These are phyloP conservation scores for Melopsittacus undulatus DNA, from an alignment of 2,797 vertebrate genomes.

Conservation along the genomic window DNA sequence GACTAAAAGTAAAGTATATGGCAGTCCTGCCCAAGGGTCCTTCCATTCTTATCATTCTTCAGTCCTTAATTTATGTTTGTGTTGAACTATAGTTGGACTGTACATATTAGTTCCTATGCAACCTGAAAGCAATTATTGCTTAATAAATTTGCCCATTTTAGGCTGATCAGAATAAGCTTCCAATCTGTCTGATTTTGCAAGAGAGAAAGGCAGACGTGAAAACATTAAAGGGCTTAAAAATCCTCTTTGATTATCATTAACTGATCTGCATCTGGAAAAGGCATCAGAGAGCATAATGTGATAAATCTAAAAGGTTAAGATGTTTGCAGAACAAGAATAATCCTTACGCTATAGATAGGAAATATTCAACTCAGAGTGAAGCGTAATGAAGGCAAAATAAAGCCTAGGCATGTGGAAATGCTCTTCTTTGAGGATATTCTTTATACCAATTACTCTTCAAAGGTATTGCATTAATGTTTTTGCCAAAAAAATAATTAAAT, in stretches of 20 bases:
- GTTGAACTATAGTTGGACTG: constrained; percentile 10
- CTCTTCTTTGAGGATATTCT: constrained; percentile 78
- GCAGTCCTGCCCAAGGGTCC: neutral
- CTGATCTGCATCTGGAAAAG: constrained; percentile 83
- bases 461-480: constrained; percentile 73
- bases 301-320: constrained; percentile 75
- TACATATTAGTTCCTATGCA: constrained; percentile 48
- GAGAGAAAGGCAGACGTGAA: constrained; percentile 75
- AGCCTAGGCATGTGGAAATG: constrained; percentile 78
- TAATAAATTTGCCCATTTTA: constrained; percentile 71
- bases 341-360: constrained; percentile 14
- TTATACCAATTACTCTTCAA: constrained; percentile 81
- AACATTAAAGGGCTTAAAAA: constrained; percentile 55
- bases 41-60: neutral
- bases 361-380: constrained; percentile 50
- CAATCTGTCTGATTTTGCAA: constrained; percentile 61
- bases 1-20: neutral
- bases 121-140: constrained; percentile 79
- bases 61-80: neutral
- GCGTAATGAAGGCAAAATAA: constrained; percentile 74
- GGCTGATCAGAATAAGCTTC: constrained; percentile 46
- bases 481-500: constrained; percentile 78
- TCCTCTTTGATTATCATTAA: constrained; percentile 71
- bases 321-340: constrained; percentile 52
- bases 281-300: constrained; percentile 80